phyloP scores from a whole-genome alignment of 2,888 invertebrate species.

The Agrochola lychnidis region DNA sequence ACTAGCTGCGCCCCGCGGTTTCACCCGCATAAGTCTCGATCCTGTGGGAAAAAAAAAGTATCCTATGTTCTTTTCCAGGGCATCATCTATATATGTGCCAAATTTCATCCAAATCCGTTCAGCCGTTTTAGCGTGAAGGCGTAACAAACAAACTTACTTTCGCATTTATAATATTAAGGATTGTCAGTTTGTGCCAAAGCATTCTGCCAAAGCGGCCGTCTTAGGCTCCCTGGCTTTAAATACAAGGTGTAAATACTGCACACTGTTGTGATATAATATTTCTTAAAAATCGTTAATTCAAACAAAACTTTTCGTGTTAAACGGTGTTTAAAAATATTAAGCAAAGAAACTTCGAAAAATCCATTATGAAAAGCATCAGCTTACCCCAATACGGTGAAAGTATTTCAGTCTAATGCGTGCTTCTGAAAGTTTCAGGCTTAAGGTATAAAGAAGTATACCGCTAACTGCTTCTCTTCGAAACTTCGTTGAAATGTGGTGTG shows the following conservation, averaged over 20 bases:
- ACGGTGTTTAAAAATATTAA: conserved; percentile 63
- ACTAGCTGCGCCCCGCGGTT: no score
- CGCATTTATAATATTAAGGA: no score
- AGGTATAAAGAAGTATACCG: conserved; percentile 48
- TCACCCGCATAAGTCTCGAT: no score
- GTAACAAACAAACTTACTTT: no score
- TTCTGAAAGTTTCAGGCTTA: conserved; percentile 59
- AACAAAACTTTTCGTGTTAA: conserved; percentile 53
- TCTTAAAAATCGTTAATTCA: conserved; percentile 23
- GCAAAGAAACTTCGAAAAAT: conserved; percentile 66
- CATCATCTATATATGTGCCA: no score
- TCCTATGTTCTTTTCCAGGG: no score
- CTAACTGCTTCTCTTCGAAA: conserved; percentile 57
- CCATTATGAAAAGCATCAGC: conserved; percentile 70
- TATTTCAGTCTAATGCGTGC: conserved; percentile 64
- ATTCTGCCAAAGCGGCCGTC: no score
- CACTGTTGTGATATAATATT: conserved; percentile 3
- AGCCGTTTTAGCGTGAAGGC: no score
- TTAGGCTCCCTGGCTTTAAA: no score
- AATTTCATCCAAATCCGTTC: no score
- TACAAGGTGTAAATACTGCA: background rate
- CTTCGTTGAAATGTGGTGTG: conserved; percentile 57
- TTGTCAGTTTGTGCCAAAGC: no score
- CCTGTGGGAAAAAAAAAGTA: no score
- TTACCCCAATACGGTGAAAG: conserved; percentile 66